Evolutionary conservation across 2,888 invertebrate genomes (phyloP).

Genomic region (Ernsta delagoae): DNA sequence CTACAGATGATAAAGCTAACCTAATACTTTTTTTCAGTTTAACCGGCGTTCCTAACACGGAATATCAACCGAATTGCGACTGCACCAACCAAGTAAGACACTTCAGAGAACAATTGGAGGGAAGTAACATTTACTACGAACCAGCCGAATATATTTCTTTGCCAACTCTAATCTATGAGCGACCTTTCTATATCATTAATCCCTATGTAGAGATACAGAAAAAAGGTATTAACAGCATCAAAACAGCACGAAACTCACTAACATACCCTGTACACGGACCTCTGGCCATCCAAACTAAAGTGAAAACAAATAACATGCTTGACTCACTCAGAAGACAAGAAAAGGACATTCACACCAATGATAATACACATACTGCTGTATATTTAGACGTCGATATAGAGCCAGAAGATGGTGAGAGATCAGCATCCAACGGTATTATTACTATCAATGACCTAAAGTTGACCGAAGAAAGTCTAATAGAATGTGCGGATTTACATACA

Average conservation of each 20-base stretch:
- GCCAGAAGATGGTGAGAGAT: slow-evolving; percentile 5
- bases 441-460: not conserved
- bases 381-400: slow-evolving; percentile 20
- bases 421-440: slow-evolving; percentile 3
- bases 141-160: not conserved
- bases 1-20: no score
- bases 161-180: not conserved
- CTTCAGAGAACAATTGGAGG: not conserved
- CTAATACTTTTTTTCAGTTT: slow-evolving; percentile 1
- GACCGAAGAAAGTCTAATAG: slow-evolving; percentile 38
- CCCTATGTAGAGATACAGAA: not conserved
- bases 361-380: not conserved
- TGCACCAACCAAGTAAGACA: not conserved
- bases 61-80: slow-evolving; percentile 9
- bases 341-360: slow-evolving; percentile 6
- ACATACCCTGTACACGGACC: not conserved
- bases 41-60: not conserved
- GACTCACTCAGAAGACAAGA: not conserved
- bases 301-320: not conserved
- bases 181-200: slow-evolving; percentile 17
- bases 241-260: not conserved
- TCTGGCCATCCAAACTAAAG: not conserved
- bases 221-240: not conserved
- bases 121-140: slow-evolving; percentile 17
- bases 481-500: slow-evolving; percentile 52